A percentile compares a stretch with the other conserved stretches of the same genome.
phyloP scores from a whole-genome alignment of 1,140 invertebrate genomes.

The Daktulosphaira vitifoliae region DNA sequence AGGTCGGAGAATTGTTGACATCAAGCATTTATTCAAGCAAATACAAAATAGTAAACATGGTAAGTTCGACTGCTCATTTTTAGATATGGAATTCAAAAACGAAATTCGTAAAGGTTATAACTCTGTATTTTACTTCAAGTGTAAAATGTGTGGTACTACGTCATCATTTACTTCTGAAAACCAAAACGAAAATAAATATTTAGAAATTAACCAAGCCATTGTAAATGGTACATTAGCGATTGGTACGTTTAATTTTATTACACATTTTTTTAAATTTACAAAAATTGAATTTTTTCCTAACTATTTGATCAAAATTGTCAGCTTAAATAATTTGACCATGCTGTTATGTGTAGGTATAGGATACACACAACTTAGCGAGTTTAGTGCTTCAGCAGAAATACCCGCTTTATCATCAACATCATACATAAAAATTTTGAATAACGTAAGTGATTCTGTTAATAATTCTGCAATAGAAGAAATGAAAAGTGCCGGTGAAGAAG shows the following conservation, averaged over 20 bases:
- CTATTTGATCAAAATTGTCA: neutral
- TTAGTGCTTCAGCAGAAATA: neutral
- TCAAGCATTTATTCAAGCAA: neutral
- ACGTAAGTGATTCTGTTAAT: neutral
- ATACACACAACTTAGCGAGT: neutral
- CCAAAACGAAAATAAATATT: neutral
- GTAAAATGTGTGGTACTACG: conserved; percentile 1
- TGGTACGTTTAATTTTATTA: neutral
- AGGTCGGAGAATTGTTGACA: neutral
- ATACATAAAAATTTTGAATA: neutral
- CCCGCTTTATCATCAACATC: neutral
- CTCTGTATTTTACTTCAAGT: neutral
- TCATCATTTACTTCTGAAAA: neutral
- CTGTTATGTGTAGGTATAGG: neutral
- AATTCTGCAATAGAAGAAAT: neutral
- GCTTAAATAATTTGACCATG: too few relatives aligned
- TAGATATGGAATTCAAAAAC: neutral
- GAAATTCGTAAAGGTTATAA: neutral
- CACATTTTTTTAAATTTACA: neutral
- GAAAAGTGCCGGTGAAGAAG: neutral
- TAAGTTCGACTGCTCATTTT: neutral
- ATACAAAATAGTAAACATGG: conserved; percentile 6
- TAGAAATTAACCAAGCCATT: neutral
- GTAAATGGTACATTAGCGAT: neutral
- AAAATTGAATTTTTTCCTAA: neutral